Evolutionary conservation across 2,888 invertebrate genomes (phyloP), one percentile per base, ranked within the genome.

Genomic region (Harpagoxenus sublaevis): DNA sequence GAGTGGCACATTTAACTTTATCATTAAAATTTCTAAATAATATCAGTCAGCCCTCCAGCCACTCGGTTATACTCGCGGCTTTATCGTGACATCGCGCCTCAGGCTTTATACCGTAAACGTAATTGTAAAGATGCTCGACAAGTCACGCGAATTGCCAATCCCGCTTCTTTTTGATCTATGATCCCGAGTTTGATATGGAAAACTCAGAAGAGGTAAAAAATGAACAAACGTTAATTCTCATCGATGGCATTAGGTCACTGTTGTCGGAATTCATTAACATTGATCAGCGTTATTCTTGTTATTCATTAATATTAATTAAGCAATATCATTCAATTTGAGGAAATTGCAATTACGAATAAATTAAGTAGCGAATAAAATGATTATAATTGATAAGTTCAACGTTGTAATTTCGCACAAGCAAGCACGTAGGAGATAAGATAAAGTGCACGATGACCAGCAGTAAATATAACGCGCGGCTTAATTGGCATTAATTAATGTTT

Each of bases 401-500:
- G 23, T 48, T 73, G 39, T 62, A 60, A 73, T 81, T 73, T 23
- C 9, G 35, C 70, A 23, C 8, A 28, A 28, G 28, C 57, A 2
- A 48, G 60, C 39, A 12, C 48, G 5, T 31, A 23, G 45, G 6
- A 60, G 48, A 62, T 57, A 60, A 62, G 79, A 73, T 81, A 73
- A 81, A 62, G 73, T 39, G 51, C 39, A 62, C 73, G 71, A 79
- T 79, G 79, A 60, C 48, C 48, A 12, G 28, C 73, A 62, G 12
- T 73, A 71, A 81, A 62, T 65, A 75, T 65, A 75, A 51, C 39
- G 39, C 62, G 39, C 39, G n/a, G 42, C 75, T 83, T 83, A 83
- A 83, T 83, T 83, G 82, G 65, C 82, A 83, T 83, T 83, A 83
- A 83, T 83, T 83, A 83, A 83, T 77, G 75, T 83, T 83, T 83